Base-by-base conservation (phyloP, 1,140 invertebrate genomes). In the Drosophila jambulina region DNA sequence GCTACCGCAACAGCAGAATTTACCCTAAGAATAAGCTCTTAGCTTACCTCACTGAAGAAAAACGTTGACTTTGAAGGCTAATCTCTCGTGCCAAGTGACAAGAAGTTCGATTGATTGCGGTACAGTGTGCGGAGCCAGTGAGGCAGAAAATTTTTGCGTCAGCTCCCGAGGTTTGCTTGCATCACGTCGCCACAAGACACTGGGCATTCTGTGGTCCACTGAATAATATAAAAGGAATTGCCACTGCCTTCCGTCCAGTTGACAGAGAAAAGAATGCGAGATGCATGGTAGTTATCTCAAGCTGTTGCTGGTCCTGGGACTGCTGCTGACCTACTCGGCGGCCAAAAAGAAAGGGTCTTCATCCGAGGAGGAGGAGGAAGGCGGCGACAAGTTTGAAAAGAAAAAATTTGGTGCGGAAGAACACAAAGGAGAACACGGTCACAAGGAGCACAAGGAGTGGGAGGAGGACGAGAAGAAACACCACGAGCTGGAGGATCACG, bases 401-500 rank as follows among this genome's bases (percentile, higher is more conserved):
- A 93, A 94, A 36, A 93, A 94, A 48, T 92, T 93, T 34, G 93
- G 93, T 13, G 91, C 93, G 43, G 93, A 94, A 49, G 93, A 93
- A 36, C 93, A 95, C 56, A 94, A 95, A 42, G 94, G 94, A 2
- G 94, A 94, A 43, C 95, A 95, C 74, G 94, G 94, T 0, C 94
- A 95, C 71, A 94, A 95, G 91, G 94, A 94, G 74, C 93, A 93
- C 42, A 91, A 93, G 57, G 83, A 84, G 51, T 88, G 82, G 81
- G 91, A 92, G 12, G 88, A 80, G 61, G 87, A 86, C 8, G 94
- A 95, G 49, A 96, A 96, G 70, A 95, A 95, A 0, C 94, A 95
- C 80, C 95, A 96, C 53, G 95, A 95, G 56, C 94, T 94, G 61
- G 95, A 95, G 69, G 93, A 94, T 54, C 94, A 96, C 63, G 86